Evolutionary conservation across 2,888 invertebrate genomes (phyloP).

Genomic region (Pandemis heparana): DNA sequence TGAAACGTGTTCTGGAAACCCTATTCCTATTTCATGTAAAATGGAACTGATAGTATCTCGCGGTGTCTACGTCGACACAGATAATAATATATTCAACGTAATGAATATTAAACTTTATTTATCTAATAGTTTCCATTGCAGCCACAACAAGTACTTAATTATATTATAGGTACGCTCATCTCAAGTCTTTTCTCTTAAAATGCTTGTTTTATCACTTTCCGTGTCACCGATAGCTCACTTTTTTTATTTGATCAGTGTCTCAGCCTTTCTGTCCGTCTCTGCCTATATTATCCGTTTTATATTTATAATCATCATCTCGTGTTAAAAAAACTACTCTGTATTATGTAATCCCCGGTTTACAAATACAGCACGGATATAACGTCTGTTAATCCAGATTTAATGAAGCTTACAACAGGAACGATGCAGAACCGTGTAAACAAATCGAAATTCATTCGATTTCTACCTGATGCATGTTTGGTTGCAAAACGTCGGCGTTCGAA

Average conservation of each 20-base stretch:
- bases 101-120: conserved; percentile 13
- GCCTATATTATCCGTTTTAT: no score
- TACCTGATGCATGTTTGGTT: conserved; percentile 36
- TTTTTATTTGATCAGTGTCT: no score
- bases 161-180: no score
- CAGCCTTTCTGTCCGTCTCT: no score
- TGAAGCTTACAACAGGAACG: conserved; percentile 19
- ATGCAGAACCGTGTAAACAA: conserved; percentile 22
- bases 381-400: conserved; percentile 28
- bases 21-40: conserved; percentile 27
- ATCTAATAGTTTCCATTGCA: background rate
- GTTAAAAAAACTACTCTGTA: no score
- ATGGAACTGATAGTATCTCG: conserved; percentile 17
- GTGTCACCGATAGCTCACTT: no score
- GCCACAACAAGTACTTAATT: background rate
- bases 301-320: background rate
- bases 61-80: background rate
- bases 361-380: background rate
- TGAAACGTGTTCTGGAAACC: conserved; percentile 29
- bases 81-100: background rate
- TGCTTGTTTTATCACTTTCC: background rate
- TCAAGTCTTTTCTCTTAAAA: no score
- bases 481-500: conserved; percentile 5
- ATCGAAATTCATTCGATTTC: conserved; percentile 17
- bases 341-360: background rate